Conservation (phyloP, 2,888 invertebrate genomes). For the Drosophila mayaguana region DNA sequence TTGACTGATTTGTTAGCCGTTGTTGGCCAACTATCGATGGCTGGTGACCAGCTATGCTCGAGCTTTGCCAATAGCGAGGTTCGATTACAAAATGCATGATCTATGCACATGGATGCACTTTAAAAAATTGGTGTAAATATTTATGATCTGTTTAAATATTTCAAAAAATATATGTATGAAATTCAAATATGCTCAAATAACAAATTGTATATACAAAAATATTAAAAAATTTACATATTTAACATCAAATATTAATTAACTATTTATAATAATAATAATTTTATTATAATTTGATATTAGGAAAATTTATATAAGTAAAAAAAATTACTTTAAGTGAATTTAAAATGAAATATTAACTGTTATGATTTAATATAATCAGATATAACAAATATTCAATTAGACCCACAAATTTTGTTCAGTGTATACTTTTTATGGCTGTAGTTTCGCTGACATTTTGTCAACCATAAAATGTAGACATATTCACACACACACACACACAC, state of each 20-base stretch:
- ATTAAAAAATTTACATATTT: too few relatives aligned
- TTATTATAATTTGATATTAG: too few relatives aligned
- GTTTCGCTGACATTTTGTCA: constrained; percentile 72
- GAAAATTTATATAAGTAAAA: background rate
- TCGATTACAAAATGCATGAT: constrained; percentile 61
- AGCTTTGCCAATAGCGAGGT: constrained; percentile 41
- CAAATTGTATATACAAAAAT: too few relatives aligned
- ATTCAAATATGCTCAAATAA: too few relatives aligned
- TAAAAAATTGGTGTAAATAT: too few relatives aligned
- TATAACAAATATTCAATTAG: background rate
- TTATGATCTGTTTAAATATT: too few relatives aligned
- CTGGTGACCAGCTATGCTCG: constrained; percentile 46
- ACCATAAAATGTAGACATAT: constrained; percentile 55
- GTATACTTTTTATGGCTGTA: constrained; percentile 7
- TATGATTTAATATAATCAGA: background rate
- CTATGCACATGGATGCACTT: constrained; percentile 6
- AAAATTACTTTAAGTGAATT: too few relatives aligned
- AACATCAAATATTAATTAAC: too few relatives aligned
- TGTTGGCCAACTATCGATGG: constrained; percentile 57
- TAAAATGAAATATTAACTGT: background rate
- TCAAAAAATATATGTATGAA: too few relatives aligned
- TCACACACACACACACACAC: constrained; percentile 14
- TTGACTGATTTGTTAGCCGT: constrained; percentile 72
- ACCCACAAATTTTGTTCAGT: background rate
- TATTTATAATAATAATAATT: too few relatives aligned